Percentiles rank a stretch among this genome's conserved stretches.
Conservation (phyloP, 2,888 invertebrate species). For the Tryphoninae sp. region DNA sequence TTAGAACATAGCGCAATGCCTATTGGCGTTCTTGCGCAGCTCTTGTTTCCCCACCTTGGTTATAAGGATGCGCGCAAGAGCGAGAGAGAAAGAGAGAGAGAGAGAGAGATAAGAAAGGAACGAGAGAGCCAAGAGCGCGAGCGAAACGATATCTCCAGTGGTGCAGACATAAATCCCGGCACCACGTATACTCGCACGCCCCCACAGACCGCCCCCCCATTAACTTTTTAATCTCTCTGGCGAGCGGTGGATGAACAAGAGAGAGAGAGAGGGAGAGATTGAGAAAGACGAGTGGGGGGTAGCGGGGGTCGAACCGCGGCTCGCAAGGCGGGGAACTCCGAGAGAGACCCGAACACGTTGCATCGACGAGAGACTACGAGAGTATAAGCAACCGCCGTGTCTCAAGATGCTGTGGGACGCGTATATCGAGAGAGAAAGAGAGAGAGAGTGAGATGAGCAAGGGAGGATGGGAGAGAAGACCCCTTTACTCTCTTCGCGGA, state of each 20-base stretch:
- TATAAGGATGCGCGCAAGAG: constrained; percentile 48
- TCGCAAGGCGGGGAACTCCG: constrained; percentile 55
- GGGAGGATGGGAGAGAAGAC: neutral
- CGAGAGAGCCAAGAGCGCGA: constrained; percentile 55
- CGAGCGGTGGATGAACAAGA: constrained; percentile 49
- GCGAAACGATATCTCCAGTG: constrained; percentile 79
- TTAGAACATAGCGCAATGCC: constrained; percentile 76
- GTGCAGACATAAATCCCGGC: constrained; percentile 81
- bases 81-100: constrained; percentile 41
- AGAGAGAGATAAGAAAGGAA: constrained; percentile 37
- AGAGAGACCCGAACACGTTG: constrained; percentile 38
- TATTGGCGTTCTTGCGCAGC: constrained; percentile 75
- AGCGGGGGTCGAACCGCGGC: constrained; percentile 39
- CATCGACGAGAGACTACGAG: constrained; percentile 43
- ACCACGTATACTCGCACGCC: constrained; percentile 81
- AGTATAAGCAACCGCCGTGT: constrained; percentile 25
- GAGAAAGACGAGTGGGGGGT: constrained; percentile 51
- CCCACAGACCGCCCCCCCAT: constrained; percentile 81
- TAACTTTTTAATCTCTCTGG: constrained; percentile 81
- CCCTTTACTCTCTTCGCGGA: constrained; percentile 52
- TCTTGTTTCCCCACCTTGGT: constrained; percentile 56
- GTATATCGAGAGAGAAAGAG: constrained; percentile 30
- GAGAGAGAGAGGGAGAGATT: constrained; percentile 65
- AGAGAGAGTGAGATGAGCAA: constrained; percentile 1
- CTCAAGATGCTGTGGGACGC: constrained; percentile 34